Base-by-base conservation (phyloP, 1,140 invertebrate genomes). In the Cydia amplana region DNA sequence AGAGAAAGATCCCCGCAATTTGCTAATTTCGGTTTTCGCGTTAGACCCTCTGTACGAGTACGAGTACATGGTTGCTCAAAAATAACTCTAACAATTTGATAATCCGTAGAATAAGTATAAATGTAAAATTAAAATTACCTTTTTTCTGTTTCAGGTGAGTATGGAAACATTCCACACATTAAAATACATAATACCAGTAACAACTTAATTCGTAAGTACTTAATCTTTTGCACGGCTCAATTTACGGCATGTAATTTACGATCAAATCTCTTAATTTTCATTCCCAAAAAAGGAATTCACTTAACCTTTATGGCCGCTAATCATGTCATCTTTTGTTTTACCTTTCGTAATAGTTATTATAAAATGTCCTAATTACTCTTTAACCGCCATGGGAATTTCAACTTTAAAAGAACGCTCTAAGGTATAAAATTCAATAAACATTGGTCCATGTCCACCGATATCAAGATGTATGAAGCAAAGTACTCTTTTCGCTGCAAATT, bases 111-210 rank as follows among this genome's bases (percentile, higher is more conserved):
- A 32, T 4, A n/a, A n/a, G n/a, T n/a, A 40, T 40, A 40, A 40
- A 49, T 18, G 20, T 63, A 65, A 16, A 65, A 65, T 28, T 65
- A 65, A 65, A n/a, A 49, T 25, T 25, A 65, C 12, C 14, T 65
- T 32, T 67, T 32, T 67, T 67, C 32, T 67, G 64, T 67, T 67
- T n/a, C 64, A 67, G 64, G 64, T 67, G n/a, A 67, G 64, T 67
- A 67, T n/a, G 64, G 64, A 67, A 67, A 67, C 64, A 67, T 6
- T 32, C 16, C 64, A 10, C 14, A 36, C 63, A 25, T 63, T 55
- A 55, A 55, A 51, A 16, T n/a, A 55, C 51, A n/a, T 18, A 18
- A 55, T 55, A 55, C 51, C 16, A 55, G 51, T 55, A 55, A 55
- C 51, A 49, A 49, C 43, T 10, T 43, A 43, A 43, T 10, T 43